Percentiles rank a stretch among this genome's conserved stretches.
Conservation (phyloP, 1,140 invertebrate genomes). For the Heliconius melpomene region DNA sequence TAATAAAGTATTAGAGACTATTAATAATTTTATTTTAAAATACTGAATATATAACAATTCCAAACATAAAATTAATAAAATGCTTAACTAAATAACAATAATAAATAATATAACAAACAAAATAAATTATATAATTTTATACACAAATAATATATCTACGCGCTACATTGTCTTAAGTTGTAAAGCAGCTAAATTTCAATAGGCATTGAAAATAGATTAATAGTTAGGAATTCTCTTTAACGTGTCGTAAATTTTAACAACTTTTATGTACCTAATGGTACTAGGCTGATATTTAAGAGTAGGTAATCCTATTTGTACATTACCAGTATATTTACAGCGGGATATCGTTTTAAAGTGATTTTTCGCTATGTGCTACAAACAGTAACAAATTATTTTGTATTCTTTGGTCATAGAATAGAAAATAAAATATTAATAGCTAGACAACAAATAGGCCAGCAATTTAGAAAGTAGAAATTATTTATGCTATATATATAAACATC, state of each 20-base stretch:
- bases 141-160: slow-evolving; percentile 22
- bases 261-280: slow-evolving; percentile 11
- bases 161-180: slow-evolving; percentile 25
- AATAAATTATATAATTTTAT: slow-evolving; percentile 29
- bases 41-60: slow-evolving; percentile 30
- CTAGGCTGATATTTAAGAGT: not conserved
- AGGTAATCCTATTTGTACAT: slow-evolving; percentile 24
- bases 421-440: slow-evolving; percentile 8
- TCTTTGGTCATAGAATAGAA: not conserved
- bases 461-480: not conserved
- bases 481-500: not conserved
- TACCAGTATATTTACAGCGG: slow-evolving; percentile 24
- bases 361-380: slow-evolving; percentile 10
- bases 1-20: slow-evolving; percentile 5
- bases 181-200: slow-evolving; percentile 23
- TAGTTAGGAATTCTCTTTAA: slow-evolving; percentile 1
- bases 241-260: slow-evolving; percentile 14
- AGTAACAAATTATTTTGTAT: slow-evolving; percentile 1
- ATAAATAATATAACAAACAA: slow-evolving; percentile 21
- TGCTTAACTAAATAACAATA: slow-evolving; percentile 29
- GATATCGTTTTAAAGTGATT: slow-evolving; percentile 10
- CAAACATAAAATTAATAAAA: slow-evolving; percentile 26
- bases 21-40: slow-evolving; percentile 31
- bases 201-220: slow-evolving; percentile 7
- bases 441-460: slow-evolving; percentile 15